A percentile compares a stretch with the other conserved stretches of the same genome.
These are phyloP conservation scores for Thalpophila matura DNA, from an alignment of 2,888 invertebrate species.

Conservation along the genomic window DNA sequence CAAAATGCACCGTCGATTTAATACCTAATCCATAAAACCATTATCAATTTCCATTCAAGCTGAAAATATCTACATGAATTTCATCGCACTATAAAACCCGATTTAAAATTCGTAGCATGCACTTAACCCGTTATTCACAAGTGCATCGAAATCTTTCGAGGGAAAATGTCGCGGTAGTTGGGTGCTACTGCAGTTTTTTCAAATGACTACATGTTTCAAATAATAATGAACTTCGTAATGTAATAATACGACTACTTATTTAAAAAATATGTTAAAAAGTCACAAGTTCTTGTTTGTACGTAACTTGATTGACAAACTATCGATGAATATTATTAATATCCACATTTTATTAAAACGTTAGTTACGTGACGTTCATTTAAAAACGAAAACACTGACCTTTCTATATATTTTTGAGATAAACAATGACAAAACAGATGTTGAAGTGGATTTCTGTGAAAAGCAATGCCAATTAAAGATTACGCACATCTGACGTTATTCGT, in stretches of 20 bases:
- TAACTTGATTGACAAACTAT: too few relatives aligned
- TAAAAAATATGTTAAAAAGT: too few relatives aligned
- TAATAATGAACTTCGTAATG: background rate
- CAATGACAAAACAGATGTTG: too few relatives aligned
- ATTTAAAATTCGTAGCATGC: constrained; percentile 61
- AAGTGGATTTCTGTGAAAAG: background rate
- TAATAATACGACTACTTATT: too few relatives aligned
- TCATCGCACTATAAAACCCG: constrained; percentile 46
- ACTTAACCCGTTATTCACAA: constrained; percentile 62
- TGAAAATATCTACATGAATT: constrained; percentile 45
- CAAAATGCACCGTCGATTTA: background rate
- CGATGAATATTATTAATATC: too few relatives aligned
- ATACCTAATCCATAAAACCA: constrained; percentile 15
- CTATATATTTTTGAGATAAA: background rate
- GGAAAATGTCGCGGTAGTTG: constrained; percentile 13
- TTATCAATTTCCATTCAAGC: constrained; percentile 36
- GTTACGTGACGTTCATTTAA: too few relatives aligned
- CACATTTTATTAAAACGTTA: too few relatives aligned
- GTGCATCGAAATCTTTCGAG: constrained; percentile 61
- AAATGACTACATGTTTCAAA: background rate
- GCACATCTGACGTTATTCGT: constrained; percentile 10
- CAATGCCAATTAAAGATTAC: constrained; percentile 16
- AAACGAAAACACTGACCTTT: too few relatives aligned
- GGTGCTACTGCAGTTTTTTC: background rate
- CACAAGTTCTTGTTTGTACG: too few relatives aligned